Conservation (phyloP, 2,888 invertebrate genomes). For the Harmothoe impar region DNA sequence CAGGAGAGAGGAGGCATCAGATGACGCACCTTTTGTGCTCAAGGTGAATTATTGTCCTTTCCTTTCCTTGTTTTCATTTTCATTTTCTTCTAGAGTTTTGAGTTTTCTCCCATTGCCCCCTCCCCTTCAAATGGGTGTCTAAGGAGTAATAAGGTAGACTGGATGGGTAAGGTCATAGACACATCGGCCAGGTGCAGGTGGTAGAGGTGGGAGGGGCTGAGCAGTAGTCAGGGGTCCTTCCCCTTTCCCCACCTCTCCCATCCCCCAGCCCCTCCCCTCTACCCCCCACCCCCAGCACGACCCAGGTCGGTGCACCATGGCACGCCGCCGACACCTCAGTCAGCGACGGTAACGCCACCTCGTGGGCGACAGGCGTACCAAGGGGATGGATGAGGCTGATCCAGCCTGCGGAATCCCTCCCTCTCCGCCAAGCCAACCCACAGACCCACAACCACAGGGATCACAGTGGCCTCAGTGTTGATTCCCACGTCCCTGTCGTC, state of each 20-base stretch:
- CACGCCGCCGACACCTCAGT: not conserved
- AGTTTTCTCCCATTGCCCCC: no score
- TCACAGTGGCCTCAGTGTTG: not conserved
- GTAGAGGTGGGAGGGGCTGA: conserved; percentile 1
- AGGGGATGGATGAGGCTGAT: not conserved
- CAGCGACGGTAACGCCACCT: not conserved
- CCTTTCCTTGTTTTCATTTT: no score
- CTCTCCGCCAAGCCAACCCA: not conserved
- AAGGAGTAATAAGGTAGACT: not conserved
- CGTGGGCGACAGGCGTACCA: not conserved
- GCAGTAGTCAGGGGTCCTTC: no score
- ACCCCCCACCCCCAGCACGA: not conserved
- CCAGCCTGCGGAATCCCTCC: conserved; percentile 7
- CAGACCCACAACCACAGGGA: not conserved
- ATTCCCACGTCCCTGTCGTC: no score
- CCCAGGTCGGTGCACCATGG: not conserved
- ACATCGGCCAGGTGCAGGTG: not conserved
- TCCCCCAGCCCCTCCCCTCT: not conserved
- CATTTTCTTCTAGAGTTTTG: no score
- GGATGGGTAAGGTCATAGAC: not conserved
- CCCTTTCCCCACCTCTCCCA: not conserved
- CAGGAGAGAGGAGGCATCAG: no score
- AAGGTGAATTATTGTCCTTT: no score
- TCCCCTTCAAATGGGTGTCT: not conserved
- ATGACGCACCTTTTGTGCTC: no score